Evolutionary conservation across 2,888 invertebrate genomes (phyloP).

Genomic region (Acanthoscelides obtectus): DNA sequence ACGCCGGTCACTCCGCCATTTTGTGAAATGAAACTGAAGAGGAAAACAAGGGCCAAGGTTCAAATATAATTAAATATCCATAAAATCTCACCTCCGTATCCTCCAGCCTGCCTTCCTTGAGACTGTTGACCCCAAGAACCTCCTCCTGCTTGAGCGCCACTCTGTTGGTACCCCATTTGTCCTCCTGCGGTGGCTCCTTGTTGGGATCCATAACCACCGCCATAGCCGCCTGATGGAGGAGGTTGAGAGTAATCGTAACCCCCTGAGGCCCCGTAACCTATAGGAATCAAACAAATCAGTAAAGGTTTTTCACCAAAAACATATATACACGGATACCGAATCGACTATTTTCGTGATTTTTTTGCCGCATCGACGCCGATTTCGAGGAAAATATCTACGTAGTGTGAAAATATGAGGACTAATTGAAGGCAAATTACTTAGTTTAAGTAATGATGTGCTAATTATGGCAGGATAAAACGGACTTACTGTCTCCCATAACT

Average conservation of each 20-base stretch:
- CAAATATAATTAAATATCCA: background rate
- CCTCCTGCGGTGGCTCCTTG: background rate
- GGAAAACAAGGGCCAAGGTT: background rate
- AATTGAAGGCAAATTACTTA: background rate
- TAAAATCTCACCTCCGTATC: background rate
- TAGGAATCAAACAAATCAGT: background rate
- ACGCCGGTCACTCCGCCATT: background rate
- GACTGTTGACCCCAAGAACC: constrained; percentile 12
- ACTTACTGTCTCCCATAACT: background rate
- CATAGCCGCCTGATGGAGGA: constrained; percentile 15
- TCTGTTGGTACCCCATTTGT: constrained; percentile 8
- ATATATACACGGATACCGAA: background rate
- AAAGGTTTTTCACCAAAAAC: background rate
- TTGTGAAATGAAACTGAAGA: background rate
- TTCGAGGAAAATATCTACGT: background rate
- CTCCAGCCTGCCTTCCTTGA: constrained; percentile 13
- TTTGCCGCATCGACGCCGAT: background rate
- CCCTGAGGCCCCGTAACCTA: constrained; percentile 20
- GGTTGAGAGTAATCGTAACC: constrained; percentile 24
- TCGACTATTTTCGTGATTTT: background rate
- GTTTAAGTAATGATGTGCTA: background rate
- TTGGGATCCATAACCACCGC: constrained; percentile 5
- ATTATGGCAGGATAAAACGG: background rate
- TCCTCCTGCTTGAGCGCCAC: constrained; percentile 10
- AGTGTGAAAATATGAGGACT: background rate